Percentiles rank a stretch among this genome's conserved stretches.
phyloP scores from a whole-genome alignment of 1,140 invertebrate genomes.

The Monochamus saltuarius region DNA sequence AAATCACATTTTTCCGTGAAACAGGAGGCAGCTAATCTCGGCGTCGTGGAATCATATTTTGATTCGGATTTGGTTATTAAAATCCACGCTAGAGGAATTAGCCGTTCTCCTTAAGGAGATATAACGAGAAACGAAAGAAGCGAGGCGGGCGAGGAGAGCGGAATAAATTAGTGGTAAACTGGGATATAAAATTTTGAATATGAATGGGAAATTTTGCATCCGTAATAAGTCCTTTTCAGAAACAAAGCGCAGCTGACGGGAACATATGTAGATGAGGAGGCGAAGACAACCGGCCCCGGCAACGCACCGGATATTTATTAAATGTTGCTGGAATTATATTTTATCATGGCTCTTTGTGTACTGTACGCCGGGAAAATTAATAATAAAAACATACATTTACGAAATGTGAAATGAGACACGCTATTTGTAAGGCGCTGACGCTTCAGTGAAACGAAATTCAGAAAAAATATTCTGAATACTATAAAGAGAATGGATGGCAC shows the following conservation, averaged over 20 bases:
- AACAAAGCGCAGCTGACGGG: constrained; percentile 64
- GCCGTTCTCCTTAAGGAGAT: constrained; percentile 41
- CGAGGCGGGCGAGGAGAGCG: constrained; percentile 35
- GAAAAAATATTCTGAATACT: no score
- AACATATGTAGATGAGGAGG: constrained; percentile 66
- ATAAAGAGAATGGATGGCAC: no score
- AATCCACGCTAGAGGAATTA: constrained; percentile 48
- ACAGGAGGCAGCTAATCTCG: no score
- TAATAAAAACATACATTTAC: no score
- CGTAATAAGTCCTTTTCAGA: constrained; percentile 68
- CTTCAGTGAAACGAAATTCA: no score
- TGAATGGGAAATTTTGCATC: constrained; percentile 84
- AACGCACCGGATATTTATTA: constrained; percentile 1
- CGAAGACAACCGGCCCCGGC: constrained; percentile 27
- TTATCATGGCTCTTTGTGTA: no score
- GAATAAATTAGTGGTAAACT: constrained; percentile 67
- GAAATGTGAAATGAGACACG: no score
- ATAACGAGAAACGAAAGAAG: constrained; percentile 37
- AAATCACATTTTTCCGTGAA: no score
- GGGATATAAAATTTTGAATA: constrained; percentile 87
- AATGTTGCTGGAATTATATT: no score
- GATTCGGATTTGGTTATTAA: constrained; percentile 52
- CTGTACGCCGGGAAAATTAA: no score
- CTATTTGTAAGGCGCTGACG: no score
- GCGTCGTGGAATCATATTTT: constrained; percentile 42